These are phyloP conservation scores for Megaptera novaeangliae DNA, from an alignment of 2,113 vertebrate species.

Conservation along the genomic window DNA sequence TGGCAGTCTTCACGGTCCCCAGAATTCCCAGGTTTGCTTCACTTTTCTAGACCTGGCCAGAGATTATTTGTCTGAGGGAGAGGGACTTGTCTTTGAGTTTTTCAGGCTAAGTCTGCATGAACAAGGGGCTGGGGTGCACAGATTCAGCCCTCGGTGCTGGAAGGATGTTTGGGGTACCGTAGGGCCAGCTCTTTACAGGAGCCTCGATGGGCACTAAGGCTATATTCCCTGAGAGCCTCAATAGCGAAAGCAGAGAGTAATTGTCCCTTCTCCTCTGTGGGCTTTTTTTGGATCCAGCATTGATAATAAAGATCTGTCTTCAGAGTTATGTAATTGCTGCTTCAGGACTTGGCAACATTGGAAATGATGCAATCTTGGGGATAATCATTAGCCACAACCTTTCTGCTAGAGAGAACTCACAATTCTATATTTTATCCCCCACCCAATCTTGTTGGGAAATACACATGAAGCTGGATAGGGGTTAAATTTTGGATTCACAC, in stretches of 20 bases:
- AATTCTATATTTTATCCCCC: neutral
- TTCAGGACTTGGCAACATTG: neutral
- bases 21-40: neutral
- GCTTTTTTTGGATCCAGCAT: neutral
- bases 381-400: too few relatives aligned
- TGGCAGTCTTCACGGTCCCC: neutral
- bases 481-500: neutral
- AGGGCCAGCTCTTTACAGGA: neutral
- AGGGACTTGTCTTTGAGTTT: neutral
- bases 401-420: neutral
- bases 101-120: neutral
- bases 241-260: slow-evolving; percentile 14
- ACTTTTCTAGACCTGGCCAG: neutral
- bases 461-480: too few relatives aligned
- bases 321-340: neutral
- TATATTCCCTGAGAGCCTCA: slow-evolving; percentile 25
- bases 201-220: neutral
- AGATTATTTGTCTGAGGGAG: neutral
- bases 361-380: neutral
- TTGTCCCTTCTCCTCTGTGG: neutral
- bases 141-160: neutral
- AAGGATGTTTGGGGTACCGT: neutral
- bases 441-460: neutral
- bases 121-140: accelerated
- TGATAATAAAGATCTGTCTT: neutral